These are phyloP conservation scores for Sebastes goodei DNA, from an alignment of 2,797 vertebrate genomes.

Conservation along the genomic window DNA sequence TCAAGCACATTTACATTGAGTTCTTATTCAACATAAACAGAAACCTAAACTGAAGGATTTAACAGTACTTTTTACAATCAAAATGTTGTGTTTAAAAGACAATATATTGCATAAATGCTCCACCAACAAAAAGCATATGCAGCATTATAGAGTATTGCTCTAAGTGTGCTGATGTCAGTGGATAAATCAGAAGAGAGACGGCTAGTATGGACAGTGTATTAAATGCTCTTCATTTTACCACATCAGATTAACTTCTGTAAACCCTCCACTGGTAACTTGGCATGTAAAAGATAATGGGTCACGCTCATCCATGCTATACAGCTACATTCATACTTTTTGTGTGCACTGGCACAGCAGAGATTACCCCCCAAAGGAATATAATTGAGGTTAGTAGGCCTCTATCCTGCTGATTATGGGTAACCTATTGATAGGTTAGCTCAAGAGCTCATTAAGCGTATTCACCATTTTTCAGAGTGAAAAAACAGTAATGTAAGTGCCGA, in stretches of 20 bases:
- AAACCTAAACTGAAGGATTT: not conserved
- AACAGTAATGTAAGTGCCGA: slow-evolving; percentile 2
- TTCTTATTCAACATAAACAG: not conserved
- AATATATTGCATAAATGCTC: not conserved
- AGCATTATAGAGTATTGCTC: not conserved
- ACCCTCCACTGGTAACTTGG: slow-evolving; percentile 51
- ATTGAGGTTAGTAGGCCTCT: slow-evolving; percentile 65
- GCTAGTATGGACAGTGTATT: slow-evolving; percentile 30
- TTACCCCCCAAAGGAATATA: slow-evolving; percentile 44
- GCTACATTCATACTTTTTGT: slow-evolving; percentile 31
- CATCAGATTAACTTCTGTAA: slow-evolving; percentile 65
- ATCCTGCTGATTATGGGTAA: slow-evolving; percentile 49
- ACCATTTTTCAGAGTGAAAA: slow-evolving; percentile 11
- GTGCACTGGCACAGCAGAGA: slow-evolving; percentile 9
- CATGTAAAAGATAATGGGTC: slow-evolving; percentile 61
- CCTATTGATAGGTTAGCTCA: slow-evolving; percentile 49
- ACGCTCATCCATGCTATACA: slow-evolving; percentile 32
- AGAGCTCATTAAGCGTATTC: slow-evolving; percentile 29
- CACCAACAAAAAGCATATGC: not conserved
- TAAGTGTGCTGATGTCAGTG: not conserved
- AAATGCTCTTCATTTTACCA: slow-evolving; percentile 54
- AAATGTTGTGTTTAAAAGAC: not conserved
- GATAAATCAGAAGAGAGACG: slow-evolving; percentile 5
- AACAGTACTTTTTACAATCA: not conserved
- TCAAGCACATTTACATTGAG: not conserved